Evolutionary conservation across 2,113 vertebrate species (phyloP), one percentile per base, ranked within the genome.

Genomic region (Anhinga rufa): DNA sequence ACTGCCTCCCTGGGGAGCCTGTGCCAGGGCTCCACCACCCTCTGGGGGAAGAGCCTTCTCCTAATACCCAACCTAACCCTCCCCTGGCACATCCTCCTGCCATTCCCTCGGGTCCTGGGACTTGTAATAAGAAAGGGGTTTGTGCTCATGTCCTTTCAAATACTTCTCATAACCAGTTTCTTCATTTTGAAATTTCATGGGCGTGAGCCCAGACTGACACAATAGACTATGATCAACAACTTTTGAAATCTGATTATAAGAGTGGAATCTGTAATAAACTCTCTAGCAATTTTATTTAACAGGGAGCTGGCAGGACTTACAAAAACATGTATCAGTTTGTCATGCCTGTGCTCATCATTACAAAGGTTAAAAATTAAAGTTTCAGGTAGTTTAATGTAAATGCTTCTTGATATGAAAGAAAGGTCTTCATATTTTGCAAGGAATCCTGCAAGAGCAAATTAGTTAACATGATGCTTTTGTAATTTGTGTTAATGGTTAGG

Each of bases 171-270:
- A 48, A 57, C 4, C 46, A 14, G 5, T 44, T 72, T 80, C 40
- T 76, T 88, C 0, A 40, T 49, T 61, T 81, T 80, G 51, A 4
- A 61, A 31, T 81, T 57, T 61, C 17, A 5, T 57, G 14, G 12
- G 52, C n/a, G 52, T 52, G 21, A 82, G 31, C 28, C 42, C 18
- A 26, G 32, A 38, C 10, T 77, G 89, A n/a, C 31, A 31, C 0
- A 0, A 14, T 8, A 15, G 10, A 26, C 4, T 17, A 15, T 0
- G 3, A 60, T 68, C 25, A 78, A 15, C 32, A 34, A 5, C 52
- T 64, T 76, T 31, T 15, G 12, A 78, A 92, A 76, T 81, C 68
- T 66, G 64, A 17, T 76, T 77, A 32, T 64, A 44, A 9, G 38
- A 72, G 49, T 71, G n/a, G 38, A 77, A 49, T 79, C 36, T 69